Base-by-base conservation (phyloP, 2,113 vertebrate species). In the Apodemus sylvaticus region DNA sequence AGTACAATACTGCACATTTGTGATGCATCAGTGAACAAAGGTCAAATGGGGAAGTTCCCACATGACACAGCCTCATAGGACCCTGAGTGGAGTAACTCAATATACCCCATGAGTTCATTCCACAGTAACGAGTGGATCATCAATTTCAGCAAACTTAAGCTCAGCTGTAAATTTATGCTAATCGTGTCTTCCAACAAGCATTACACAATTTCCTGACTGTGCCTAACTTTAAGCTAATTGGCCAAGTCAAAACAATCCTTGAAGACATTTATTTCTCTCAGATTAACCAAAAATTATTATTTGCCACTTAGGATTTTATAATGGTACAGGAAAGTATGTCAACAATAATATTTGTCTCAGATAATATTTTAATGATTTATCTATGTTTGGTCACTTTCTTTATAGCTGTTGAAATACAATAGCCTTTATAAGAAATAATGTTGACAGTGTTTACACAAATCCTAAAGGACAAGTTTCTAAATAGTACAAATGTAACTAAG, bases 11-110 rank as follows among this genome's bases (percentile, higher is more conserved):
- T 82, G 82, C 70, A 76, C 70, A 76, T 95, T 96, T 94, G 92
- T 55, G 89, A 94, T 58, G 96, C 96, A 94, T 94, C 90, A 81
- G 77, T 93, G 86, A 95, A 73, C 90, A 91, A 87, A 93, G 95
- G 93, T 97, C 97, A 97, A 81, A 86, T 51, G 91, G 97, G 77
- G 82, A 77, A 68, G 91, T 86, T 97, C 24, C 86, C 93, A 62
- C 70, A 86, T 14, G 88, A 79, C 53, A 92, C 58, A 87, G 8
- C 39, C 96, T 95, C 86, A 55, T 64, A 94, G 79, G 89, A 64
- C 86, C 58, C 93, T 77, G 70, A 34, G 39, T 64, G 78, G n/a
- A 83, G 95, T 95, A 97, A 97, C 64, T 94, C 89, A 92, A 91
- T 96, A 97, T 81, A 53, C 51, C 93, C 86, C 51, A 77, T 83